These are phyloP conservation scores for Umimayanthus chanpuru DNA, from an alignment of 92 coral and sea anemone genomes.

Conservation along the genomic window DNA sequence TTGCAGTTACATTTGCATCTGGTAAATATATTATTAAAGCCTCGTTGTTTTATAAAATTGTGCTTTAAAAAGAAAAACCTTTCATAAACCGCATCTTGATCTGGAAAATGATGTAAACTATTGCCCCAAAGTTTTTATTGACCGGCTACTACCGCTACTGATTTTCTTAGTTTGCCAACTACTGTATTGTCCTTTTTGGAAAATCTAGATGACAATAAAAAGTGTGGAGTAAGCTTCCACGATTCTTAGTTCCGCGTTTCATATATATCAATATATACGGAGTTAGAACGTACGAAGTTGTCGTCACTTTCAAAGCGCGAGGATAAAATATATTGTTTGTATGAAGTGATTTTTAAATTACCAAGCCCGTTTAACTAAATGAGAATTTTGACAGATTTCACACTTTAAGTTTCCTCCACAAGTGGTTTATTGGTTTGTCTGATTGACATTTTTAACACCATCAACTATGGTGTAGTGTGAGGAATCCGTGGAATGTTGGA, in stretches of 20 bases:
- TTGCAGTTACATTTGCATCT: too few species aligned
- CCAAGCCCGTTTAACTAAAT: conserved; percentile 4
- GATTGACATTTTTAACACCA: conserved; percentile 28
- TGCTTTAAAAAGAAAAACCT: not conserved
- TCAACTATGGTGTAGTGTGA: conserved; percentile 24
- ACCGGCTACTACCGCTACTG: not conserved
- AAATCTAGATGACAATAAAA: too few species aligned
- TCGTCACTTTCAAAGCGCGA: not conserved
- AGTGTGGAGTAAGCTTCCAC: too few species aligned
- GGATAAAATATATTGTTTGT: not conserved
- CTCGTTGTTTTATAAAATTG: not conserved
- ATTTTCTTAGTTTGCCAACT: too few species aligned
- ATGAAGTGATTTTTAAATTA: conserved; percentile 9
- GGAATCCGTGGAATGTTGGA: conserved; percentile 31
- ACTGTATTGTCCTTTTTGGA: too few species aligned
- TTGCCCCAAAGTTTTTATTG: conserved; percentile 16
- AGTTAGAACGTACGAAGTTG: conserved; percentile 15
- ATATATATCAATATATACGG: too few species aligned
- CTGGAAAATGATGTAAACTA: not conserved
- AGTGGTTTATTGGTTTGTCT: conserved; percentile 14
- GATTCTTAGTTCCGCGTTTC: too few species aligned
- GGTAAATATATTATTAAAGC: too few species aligned
- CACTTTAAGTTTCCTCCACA: conserved; percentile 24
- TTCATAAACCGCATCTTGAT: not conserved
- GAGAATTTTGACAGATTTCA: conserved; percentile 26